Evolutionary conservation across 2,797 vertebrate species (phyloP).

Genomic region (Vireo griseus): DNA sequence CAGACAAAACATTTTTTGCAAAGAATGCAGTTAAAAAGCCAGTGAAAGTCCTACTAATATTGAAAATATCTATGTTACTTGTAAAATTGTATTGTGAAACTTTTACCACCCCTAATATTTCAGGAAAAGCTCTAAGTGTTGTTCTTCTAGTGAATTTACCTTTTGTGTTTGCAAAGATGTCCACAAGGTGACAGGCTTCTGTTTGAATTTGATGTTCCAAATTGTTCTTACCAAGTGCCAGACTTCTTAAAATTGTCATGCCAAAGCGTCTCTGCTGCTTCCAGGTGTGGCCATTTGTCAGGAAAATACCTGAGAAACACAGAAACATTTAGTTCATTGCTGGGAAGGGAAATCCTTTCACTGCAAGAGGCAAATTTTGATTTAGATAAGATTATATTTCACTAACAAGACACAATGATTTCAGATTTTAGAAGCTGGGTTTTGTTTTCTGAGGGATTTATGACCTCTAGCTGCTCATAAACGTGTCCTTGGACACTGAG

Average conservation of each 20-base stretch:
- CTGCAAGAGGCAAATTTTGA: background rate
- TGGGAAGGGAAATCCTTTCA: background rate
- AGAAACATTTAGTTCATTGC: background rate
- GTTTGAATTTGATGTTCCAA: conserved; percentile 66
- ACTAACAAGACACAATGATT: background rate
- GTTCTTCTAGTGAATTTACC: conserved; percentile 29
- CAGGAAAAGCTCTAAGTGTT: background rate
- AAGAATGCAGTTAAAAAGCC: conserved; percentile 29
- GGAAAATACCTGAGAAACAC: conserved; percentile 58
- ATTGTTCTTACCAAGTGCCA: conserved; percentile 68
- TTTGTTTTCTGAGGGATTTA: background rate
- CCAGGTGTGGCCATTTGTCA: conserved; percentile 69
- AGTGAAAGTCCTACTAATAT: background rate
- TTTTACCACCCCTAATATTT: background rate
- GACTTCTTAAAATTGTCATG: conserved; percentile 54
- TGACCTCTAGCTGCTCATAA: background rate
- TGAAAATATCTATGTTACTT: background rate
- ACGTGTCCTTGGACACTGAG: background rate
- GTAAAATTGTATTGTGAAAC: background rate
- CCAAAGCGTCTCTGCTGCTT: conserved; percentile 75
- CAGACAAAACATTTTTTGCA: conserved; percentile 27
- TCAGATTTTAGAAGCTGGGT: background rate
- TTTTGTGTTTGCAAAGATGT: conserved; percentile 48
- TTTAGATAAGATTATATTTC: background rate
- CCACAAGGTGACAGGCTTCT: conserved; percentile 58